phyloP scores from a whole-genome alignment of 2,113 vertebrate genomes.

The Heteronetta atricapilla region DNA sequence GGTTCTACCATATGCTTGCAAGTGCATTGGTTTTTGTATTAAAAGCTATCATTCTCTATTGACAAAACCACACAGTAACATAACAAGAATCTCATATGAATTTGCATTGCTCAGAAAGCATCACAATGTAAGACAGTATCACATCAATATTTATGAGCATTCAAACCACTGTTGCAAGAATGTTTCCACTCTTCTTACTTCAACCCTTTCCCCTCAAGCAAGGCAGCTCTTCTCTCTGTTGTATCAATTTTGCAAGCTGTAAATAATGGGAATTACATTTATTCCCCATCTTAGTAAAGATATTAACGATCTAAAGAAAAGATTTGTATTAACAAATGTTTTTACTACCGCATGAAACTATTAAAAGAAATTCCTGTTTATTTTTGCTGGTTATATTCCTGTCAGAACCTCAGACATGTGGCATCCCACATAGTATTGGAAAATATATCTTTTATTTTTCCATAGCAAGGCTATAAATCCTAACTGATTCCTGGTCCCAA shows the following conservation, averaged over 20 bases:
- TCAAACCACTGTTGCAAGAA: neutral
- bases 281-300: neutral
- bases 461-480: constrained; percentile 7
- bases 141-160: constrained; percentile 29
- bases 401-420: neutral
- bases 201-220: neutral
- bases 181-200: neutral
- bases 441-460: constrained; percentile 34
- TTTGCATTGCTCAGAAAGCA: constrained; percentile 10
- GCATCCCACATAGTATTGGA: neutral
- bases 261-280: neutral
- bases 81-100: neutral
- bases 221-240: neutral
- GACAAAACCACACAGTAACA: neutral
- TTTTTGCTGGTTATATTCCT: neutral
- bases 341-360: neutral
- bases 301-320: neutral
- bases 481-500: constrained; percentile 34
- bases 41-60: constrained; percentile 16
- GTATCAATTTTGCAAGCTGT: constrained; percentile 2
- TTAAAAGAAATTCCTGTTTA: neutral
- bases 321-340: neutral
- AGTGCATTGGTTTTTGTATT: neutral
- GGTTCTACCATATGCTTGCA: neutral
- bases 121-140: neutral